Base-by-base conservation (phyloP, 2,113 vertebrate genomes). In the Pavo muticus region DNA sequence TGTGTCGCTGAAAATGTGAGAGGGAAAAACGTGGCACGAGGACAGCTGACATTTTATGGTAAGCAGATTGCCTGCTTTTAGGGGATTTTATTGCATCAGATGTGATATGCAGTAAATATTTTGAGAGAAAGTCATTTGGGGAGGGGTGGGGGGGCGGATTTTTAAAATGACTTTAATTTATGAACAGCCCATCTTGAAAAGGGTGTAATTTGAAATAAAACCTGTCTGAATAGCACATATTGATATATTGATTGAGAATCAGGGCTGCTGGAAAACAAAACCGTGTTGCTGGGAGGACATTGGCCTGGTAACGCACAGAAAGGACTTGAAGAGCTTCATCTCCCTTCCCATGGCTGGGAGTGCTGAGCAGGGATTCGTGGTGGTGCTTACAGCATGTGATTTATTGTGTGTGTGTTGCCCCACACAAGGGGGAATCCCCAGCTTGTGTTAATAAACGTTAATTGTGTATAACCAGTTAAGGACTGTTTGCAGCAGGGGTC, bases 21-120 rank as follows among this genome's bases (percentile, higher is more conserved):
- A 72, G 99, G 99, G 12, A 99, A 94, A 70, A 99, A 99, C 14
- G 97, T 98, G 14, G 99, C 99, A 14, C 98, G 98, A 85, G 99
- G 99, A 57, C 99, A 99, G 88, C 96, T 99, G 94, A 99, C 97
- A 1, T 99, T 99, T 97, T 99, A 99, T 57, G 99, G 99, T 99
- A 96, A 97, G 98, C 96, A 70, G 78, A 19, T 32, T 72, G 86
- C 71, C 42, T 42, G 37, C 61, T 91, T 19, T 20, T 50, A 1
- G 67, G 54, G n/a, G 29, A 14, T 15, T 61, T 87, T 30, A 19
- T 15, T 47, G 76, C 32, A 21, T 17, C 27, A 29, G 5, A 54
- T 2, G 68, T 72, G 61, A 81, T 68, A 68, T 44, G 86, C 57
- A 54, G 82, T 27, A 90, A 87, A 77, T 44, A 8, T 77, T 94